Base-by-base conservation (phyloP, 2,888 invertebrate genomes). In the Invenusta paracnida region DNA sequence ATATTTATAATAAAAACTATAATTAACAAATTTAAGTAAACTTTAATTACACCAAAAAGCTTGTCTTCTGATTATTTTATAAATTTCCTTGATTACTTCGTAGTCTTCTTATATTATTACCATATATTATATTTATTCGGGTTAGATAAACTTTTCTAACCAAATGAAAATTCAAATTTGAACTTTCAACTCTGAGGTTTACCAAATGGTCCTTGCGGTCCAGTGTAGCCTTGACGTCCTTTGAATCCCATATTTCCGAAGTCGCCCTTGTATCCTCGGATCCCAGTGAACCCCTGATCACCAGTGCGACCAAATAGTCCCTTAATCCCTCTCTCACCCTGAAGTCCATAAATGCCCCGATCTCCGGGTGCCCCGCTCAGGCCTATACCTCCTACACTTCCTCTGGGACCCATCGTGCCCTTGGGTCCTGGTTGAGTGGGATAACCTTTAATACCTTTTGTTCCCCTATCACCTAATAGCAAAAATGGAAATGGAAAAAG, bases 171-270 rank as follows among this genome's bases (percentile, higher is more conserved):
- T n/a, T n/a, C n/a, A n/a, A n/a, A n/a, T n/a, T n/a, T n/a, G n/a
- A n/a, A n/a, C n/a, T n/a, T n/a, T n/a, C n/a, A n/a, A n/a, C n/a
- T n/a, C n/a, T n/a, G n/a, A n/a, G n/a, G n/a, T n/a, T n/a, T n/a
- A n/a, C n/a, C n/a, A n/a, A n/a, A n/a, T n/a, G n/a, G n/a, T n/a
- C n/a, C n/a, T n/a, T n/a, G n/a, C n/a, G n/a, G n/a, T n/a, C 83
- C 83, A 1, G 31, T 67, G 31, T 1, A 30, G n/a, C 83, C 83
- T 5, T 31, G 29, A 1, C n/a, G n/a, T 83, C 83, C 83, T 30
- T 83, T 29, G 25, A 31, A 30, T 31, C 83, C 83, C 5, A 0
- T 83, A 23, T n/a, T 25, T 30, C 83, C 83, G 28, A 28, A 25
- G 23, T 17, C 66, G 0, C 83, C 83, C 2, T 31, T 29, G 28